Conservation (phyloP, 1,140 invertebrate species). For the Anthonomus grandis region DNA sequence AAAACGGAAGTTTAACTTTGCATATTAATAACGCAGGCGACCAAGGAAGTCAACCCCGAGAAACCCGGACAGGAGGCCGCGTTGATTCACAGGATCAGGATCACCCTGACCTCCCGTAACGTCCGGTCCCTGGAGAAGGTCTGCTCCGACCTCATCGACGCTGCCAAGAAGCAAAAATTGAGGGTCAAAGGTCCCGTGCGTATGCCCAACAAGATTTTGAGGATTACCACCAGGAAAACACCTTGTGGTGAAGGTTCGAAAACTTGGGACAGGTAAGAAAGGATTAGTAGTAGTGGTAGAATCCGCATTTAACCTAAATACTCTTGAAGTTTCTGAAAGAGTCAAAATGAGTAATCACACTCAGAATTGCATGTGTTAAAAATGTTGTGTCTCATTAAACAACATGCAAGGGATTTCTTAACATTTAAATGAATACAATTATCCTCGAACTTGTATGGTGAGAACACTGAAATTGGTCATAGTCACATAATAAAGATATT, state of each 20-base stretch:
- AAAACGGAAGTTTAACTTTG: background rate
- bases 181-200: conserved; percentile 95
- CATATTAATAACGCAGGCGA: too few species aligned
- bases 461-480: too few species aligned
- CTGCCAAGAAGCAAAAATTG: conserved; percentile 95
- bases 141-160: conserved; percentile 90
- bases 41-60: conserved; percentile 71
- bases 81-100: conserved; percentile 90
- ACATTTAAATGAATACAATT: too few species aligned
- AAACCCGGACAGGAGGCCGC: conserved; percentile 81
- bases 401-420: too few species aligned
- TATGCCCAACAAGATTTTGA: conserved; percentile 91
- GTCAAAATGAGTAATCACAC: too few species aligned
- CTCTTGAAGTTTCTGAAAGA: too few species aligned
- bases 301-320: background rate
- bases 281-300: background rate
- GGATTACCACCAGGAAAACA: conserved; percentile 98
- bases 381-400: too few species aligned
- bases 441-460: too few species aligned
- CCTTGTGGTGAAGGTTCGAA: conserved; percentile 99
- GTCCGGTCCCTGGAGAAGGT: conserved; percentile 98
- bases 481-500: too few species aligned
- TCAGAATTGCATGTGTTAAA: too few species aligned
- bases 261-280: conserved; percentile 84
- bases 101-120: conserved; percentile 95